Base-by-base conservation (phyloP, 2,113 vertebrate genomes). In the Zapornia atra region DNA sequence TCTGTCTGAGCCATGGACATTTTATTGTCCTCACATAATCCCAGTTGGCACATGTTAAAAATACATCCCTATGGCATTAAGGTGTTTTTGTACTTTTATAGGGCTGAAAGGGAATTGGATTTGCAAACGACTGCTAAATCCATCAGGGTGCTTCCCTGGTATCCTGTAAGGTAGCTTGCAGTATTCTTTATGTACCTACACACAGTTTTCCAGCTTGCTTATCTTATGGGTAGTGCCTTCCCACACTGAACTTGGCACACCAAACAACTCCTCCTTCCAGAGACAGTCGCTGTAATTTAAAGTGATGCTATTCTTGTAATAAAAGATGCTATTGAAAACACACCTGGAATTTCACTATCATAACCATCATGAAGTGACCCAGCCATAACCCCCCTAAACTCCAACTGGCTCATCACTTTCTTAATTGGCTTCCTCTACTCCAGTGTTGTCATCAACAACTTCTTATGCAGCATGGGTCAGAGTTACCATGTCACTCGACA, bases 351-450 rank as follows among this genome's bases (percentile, higher is more conserved):
- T 92, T 94, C 76, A 59, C 82, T 90, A 68, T 68, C 60, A 86
- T 76, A 80, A 89, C 71, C 20, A 38, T 69, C 71, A 97, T 53
- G 48, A 82, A 60, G n/a, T 92, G 94, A 96, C 93, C 93, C 61
- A 79, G 89, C 72, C 77, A 63, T 82, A 92, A 96, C 73, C 85
- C 59, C 46, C 11, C 15, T 91, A 82, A 92, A 92, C 82, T 89
- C 82, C 10, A 3, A 13, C 46, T 42, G 66, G 93, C 80, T 96
- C 91, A 85, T 94, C 73, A 91, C 80, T 92, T 94, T 29, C 71
- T 66, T 97, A 96, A 94, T 87, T 95, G 75, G 64, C 71, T 96
- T 91, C 36, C 81, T 89, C 68, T 78, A 42, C 28, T 69, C 31
- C 69, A 26, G 33, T 36, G 63, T 66, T 93, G 36, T 87, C 81